Base-by-base conservation (phyloP, 2,888 invertebrate species). In the Hyalella azteca region DNA sequence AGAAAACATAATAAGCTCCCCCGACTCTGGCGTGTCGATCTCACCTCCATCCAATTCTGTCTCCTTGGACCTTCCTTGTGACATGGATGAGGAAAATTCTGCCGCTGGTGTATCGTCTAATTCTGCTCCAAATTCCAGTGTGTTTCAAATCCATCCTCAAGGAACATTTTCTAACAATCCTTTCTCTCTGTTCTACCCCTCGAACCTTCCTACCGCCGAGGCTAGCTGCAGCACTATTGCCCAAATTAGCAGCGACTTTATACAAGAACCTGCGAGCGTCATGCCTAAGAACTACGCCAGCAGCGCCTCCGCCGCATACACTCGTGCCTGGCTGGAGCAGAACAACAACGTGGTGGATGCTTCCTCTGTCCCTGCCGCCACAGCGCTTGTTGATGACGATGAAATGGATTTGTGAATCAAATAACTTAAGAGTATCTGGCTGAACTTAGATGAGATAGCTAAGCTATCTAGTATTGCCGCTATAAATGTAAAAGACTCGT, bases 351-450 rank as follows among this genome's bases (percentile, higher is more conserved):
- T 29, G 22, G 39, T 54, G 22, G 22, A 9, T 9, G 4, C 54
- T 22, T 9, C 54, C 29, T 4, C 66, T 36, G 36, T 7, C 4
- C 36, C 7, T 36, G 36, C 36, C 19, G 36, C 66, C 3, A 22
- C 66, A 15, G 66, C 66, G 32, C 36, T 39, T 3, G 9, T 7
- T 66, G 36, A 19, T 32, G 66, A 66, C 13, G 66, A 66, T 36
- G 66, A 66, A 7, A 66, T 66, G 66, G 66, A 66, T 39, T 66
- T 66, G 66, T 66, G 66, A 66, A 36, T n/a, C 11, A 22, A 66
- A 11, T 45, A 11, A n/a, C n/a, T n/a, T n/a, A n/a, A n/a, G n/a
- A n/a, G n/a, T n/a, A n/a, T n/a, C n/a, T n/a, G n/a, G n/a, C n/a
- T n/a, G n/a, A n/a, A n/a, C n/a, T n/a, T n/a, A n/a, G n/a, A n/a